A percentile compares a stretch with the other conserved stretches of the same genome.
These are phyloP conservation scores for Morone saxatilis DNA, from an alignment of 2,113 vertebrate species.

Conservation along the genomic window DNA sequence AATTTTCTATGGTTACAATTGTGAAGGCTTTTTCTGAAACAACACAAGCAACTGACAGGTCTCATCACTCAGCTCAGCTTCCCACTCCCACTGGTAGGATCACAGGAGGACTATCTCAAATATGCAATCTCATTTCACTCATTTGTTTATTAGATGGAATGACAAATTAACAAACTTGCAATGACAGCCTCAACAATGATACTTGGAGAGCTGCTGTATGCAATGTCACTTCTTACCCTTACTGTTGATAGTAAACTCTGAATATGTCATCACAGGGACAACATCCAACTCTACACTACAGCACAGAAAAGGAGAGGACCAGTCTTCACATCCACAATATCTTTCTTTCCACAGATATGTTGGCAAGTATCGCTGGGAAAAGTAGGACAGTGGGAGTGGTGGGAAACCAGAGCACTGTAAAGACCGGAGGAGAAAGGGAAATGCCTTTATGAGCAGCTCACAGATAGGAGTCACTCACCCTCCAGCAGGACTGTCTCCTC, in stretches of 20 bases:
- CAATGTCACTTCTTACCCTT: background rate
- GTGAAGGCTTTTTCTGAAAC: background rate
- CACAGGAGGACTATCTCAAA: background rate
- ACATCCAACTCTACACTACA: background rate
- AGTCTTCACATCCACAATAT: too few relatives aligned
- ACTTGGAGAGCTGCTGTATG: background rate
- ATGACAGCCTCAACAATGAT: background rate
- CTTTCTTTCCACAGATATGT: background rate
- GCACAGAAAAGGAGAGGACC: too few relatives aligned
- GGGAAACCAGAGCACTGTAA: background rate
- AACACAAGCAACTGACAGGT: background rate
- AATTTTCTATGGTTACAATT: background rate
- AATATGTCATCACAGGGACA: background rate
- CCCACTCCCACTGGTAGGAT: background rate
- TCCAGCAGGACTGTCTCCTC: slow-evolving; percentile 92
- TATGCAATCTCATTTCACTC: background rate
- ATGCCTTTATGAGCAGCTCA: background rate
- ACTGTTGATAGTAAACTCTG: background rate
- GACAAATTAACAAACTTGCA: background rate
- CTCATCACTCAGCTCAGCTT: background rate
- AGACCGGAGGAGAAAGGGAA: background rate
- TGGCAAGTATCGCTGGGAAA: background rate
- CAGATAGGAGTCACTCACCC: slow-evolving; percentile 83
- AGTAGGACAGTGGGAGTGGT: too few relatives aligned
- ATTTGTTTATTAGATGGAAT: background rate